A percentile compares a stretch with the other conserved stretches of the same genome.
These are phyloP conservation scores for Mizuhopecten yessoensis DNA, from an alignment of 1,140 invertebrate genomes.

Conservation along the genomic window DNA sequence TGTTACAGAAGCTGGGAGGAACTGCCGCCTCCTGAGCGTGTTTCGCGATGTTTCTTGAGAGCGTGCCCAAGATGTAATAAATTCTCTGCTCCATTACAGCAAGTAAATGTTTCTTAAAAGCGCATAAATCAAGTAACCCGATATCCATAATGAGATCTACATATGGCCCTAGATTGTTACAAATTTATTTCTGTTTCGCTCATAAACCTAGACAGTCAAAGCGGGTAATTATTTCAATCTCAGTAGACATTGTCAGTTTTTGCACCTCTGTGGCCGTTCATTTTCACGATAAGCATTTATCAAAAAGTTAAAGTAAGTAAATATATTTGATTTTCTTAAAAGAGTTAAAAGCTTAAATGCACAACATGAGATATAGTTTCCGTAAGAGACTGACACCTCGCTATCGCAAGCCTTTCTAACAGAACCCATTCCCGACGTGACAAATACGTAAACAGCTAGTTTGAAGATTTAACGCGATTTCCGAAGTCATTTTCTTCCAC, in stretches of 20 bases:
- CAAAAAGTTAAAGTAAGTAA: slow-evolving; percentile 40
- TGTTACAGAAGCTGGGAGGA: slow-evolving; percentile 1
- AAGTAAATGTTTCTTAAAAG: slow-evolving; percentile 36
- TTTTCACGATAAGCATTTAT: slow-evolving; percentile 39
- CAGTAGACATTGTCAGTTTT: slow-evolving; percentile 10
- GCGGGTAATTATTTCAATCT: slow-evolving; percentile 38
- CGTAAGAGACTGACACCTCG: neutral
- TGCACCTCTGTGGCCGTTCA: slow-evolving; percentile 30
- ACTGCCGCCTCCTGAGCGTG: slow-evolving; percentile 29
- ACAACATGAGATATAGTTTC: slow-evolving; percentile 10
- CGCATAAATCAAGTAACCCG: slow-evolving; percentile 42
- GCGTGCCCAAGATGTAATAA: slow-evolving; percentile 33
- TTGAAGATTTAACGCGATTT: slow-evolving; percentile 29
- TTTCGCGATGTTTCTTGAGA: slow-evolving; percentile 33
- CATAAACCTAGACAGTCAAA: slow-evolving; percentile 51
- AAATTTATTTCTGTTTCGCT: slow-evolving; percentile 59
- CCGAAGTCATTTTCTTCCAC: neutral
- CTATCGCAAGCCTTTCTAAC: neutral
- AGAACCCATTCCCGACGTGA: slow-evolving; percentile 10
- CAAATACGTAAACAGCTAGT: neutral
- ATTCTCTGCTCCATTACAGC: slow-evolving; percentile 37
- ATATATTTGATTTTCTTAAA: slow-evolving; percentile 36
- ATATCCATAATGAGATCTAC: slow-evolving; percentile 54
- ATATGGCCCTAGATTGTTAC: slow-evolving; percentile 54
- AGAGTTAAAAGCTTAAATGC: slow-evolving; percentile 39